These are phyloP conservation scores for Corythaeola cristata DNA, from an alignment of 2,113 vertebrate genomes.

Conservation along the genomic window DNA sequence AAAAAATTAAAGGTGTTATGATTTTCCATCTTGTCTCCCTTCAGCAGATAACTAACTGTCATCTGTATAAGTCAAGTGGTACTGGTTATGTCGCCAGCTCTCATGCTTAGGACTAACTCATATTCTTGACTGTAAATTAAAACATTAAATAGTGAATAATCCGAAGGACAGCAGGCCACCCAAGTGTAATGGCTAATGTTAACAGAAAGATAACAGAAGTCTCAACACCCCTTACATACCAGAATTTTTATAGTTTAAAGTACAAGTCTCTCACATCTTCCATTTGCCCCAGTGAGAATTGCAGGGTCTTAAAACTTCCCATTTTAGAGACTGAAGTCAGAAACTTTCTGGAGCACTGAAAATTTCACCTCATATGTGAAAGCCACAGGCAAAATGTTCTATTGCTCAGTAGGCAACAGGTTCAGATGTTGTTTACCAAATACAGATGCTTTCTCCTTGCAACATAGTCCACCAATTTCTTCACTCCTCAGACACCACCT, in stretches of 20 bases:
- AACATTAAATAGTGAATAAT: constrained; percentile 21
- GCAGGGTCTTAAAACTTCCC: background rate
- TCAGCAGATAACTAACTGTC: constrained; percentile 21
- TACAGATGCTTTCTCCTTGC: background rate
- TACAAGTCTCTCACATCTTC: background rate
- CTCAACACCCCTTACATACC: background rate
- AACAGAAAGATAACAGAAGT: background rate
- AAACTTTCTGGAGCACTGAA: background rate
- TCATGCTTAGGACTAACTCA: background rate
- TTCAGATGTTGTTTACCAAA: background rate
- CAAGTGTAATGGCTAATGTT: background rate
- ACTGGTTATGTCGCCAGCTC: constrained; percentile 2
- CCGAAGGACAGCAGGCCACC: background rate
- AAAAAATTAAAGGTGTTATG: background rate
- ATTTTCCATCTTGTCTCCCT: constrained; percentile 6
- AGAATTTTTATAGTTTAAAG: background rate
- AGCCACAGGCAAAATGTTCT: background rate
- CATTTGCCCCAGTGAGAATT: background rate
- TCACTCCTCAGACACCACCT: background rate
- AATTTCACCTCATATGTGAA: background rate
- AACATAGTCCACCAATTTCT: background rate
- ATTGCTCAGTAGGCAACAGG: background rate
- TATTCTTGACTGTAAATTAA: background rate
- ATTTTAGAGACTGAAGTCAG: background rate
- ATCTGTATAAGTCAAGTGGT: background rate